Percentiles rank a stretch among this genome's conserved stretches.
These are phyloP conservation scores for Eupeodes corollae DNA, from an alignment of 1,140 invertebrate genomes.

Conservation along the genomic window DNA sequence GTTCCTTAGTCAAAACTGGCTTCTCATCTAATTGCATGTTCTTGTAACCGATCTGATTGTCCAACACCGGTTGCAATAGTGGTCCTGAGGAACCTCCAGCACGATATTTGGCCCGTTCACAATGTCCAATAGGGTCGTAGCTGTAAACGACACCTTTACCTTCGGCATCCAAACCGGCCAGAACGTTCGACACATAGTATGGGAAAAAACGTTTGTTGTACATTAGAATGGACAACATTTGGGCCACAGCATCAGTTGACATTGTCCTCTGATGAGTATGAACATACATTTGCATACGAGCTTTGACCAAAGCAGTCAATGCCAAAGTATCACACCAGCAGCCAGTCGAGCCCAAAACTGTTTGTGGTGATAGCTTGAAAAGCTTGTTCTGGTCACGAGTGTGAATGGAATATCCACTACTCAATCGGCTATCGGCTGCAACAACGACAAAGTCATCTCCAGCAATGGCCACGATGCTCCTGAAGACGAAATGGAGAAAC, in stretches of 20 bases:
- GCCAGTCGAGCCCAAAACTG: slow-evolving; percentile 80
- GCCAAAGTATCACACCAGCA: slow-evolving; percentile 98
- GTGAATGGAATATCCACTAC: slow-evolving; percentile 79
- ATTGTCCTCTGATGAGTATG: slow-evolving; percentile 93
- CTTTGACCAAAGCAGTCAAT: slow-evolving; percentile 71
- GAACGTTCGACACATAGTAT: slow-evolving; percentile 91
- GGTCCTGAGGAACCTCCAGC: slow-evolving; percentile 76
- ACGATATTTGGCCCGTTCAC: slow-evolving; percentile 65
- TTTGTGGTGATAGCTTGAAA: slow-evolving; percentile 64
- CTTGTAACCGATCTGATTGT: slow-evolving; percentile 80
- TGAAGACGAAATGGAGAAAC: slow-evolving; percentile 28
- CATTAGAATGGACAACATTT: slow-evolving; percentile 90
- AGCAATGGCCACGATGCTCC: slow-evolving; percentile 82
- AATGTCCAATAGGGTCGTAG: slow-evolving; percentile 95
- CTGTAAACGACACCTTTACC: slow-evolving; percentile 91
- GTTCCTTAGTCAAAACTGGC: slow-evolving; percentile 57
- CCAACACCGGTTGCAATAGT: slow-evolving; percentile 71
- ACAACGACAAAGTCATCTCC: slow-evolving; percentile 82
- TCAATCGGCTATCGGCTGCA: slow-evolving; percentile 86
- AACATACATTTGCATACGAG: slow-evolving; percentile 87
- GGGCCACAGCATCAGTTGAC: slow-evolving; percentile 82
- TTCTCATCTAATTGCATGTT: slow-evolving; percentile 70
- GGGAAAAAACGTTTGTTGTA: slow-evolving; percentile 98
- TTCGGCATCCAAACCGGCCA: slow-evolving; percentile 77
- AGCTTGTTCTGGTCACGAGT: slow-evolving; percentile 79